These are phyloP conservation scores for Rhegmatorhina hoffmannsi DNA, from an alignment of 2,113 vertebrate genomes.

Conservation along the genomic window DNA sequence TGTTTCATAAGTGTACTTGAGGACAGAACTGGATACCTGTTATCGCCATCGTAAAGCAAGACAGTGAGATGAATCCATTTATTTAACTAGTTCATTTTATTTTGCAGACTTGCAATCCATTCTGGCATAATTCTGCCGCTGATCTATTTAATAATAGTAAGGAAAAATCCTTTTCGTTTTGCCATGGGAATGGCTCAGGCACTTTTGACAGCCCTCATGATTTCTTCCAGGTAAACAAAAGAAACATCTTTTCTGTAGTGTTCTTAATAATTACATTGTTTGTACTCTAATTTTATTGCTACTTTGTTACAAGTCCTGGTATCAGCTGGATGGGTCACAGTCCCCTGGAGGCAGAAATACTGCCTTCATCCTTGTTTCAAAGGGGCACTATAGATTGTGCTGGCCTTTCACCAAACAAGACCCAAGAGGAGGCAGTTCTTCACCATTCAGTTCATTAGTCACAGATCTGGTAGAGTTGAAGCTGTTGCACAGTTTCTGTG, in stretches of 20 bases:
- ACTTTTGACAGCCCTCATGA: slow-evolving; percentile 92
- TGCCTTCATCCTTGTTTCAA: not conserved
- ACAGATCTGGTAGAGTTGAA: not conserved
- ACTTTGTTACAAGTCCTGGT: not conserved
- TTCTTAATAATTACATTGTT: not conserved
- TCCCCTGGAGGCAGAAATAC: not conserved
- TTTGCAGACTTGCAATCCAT: slow-evolving; percentile 91
- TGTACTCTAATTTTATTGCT: not conserved
- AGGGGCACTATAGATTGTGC: accelerated
- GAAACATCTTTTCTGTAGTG: not conserved
- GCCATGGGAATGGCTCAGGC: slow-evolving; percentile 95
- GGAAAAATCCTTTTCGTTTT: slow-evolving; percentile 93
- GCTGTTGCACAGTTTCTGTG: not conserved
- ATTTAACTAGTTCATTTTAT: not conserved
- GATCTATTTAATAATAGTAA: slow-evolving; percentile 90
- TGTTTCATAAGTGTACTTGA: not conserved
- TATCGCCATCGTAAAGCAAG: not conserved
- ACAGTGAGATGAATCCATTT: slow-evolving; percentile 19
- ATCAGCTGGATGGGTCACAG: not conserved
- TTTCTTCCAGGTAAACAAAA: slow-evolving; percentile 86
- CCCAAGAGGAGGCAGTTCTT: not conserved
- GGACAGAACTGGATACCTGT: not conserved
- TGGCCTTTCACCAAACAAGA: not conserved
- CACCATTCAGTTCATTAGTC: not conserved
- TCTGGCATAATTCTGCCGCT: slow-evolving; percentile 85